phyloP scores from a whole-genome alignment of 2,888 invertebrate species.

The Thymelicus acteon region DNA sequence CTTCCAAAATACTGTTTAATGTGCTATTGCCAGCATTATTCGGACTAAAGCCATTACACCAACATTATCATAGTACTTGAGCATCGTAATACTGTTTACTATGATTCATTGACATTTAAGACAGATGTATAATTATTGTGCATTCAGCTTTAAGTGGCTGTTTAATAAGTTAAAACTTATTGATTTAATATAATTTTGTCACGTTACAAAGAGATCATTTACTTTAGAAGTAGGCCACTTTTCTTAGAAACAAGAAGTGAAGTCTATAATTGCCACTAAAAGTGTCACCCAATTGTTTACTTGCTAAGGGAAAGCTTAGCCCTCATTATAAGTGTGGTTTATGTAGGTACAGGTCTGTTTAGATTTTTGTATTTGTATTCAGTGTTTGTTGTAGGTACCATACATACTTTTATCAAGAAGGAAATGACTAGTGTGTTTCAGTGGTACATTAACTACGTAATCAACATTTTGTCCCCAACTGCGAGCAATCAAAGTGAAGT shows the following conservation, averaged over 20 bases:
- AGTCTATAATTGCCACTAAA: background rate
- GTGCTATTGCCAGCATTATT: background rate
- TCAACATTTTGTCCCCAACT: conserved; percentile 52
- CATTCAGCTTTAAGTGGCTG: background rate
- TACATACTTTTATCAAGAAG: conserved; percentile 35
- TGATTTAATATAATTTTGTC: background rate
- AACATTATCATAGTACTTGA: background rate
- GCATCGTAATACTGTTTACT: background rate
- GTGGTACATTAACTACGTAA: conserved; percentile 61
- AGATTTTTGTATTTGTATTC: background rate
- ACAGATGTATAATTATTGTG: background rate
- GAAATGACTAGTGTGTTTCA: conserved; percentile 63
- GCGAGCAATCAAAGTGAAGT: conserved; percentile 56
- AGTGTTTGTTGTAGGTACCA: conserved; percentile 31
- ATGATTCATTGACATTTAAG: background rate
- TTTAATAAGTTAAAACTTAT: background rate
- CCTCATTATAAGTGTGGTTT: too few species aligned
- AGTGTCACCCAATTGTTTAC: too few species aligned
- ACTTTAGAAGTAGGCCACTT: background rate
- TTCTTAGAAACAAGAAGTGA: background rate
- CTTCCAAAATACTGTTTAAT: background rate
- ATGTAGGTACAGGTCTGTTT: background rate
- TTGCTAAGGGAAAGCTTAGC: too few species aligned
- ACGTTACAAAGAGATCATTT: background rate
- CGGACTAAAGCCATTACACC: background rate